Conservation (phyloP, 2,888 invertebrate species). For the Yponomeuta cagnagella region DNA sequence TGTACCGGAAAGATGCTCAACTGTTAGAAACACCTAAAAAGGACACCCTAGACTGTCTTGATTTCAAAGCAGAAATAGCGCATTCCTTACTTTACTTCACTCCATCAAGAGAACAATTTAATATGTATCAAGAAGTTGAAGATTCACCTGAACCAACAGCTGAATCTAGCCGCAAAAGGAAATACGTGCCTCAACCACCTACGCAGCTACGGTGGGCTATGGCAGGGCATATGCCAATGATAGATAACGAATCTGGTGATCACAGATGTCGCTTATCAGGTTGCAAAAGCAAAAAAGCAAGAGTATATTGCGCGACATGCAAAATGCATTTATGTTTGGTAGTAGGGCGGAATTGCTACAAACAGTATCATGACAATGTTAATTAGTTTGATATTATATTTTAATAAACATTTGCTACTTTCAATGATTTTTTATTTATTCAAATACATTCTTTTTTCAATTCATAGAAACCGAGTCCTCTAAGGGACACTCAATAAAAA, state of each 20-base stretch:
- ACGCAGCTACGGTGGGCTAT: neutral
- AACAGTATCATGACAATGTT: neutral
- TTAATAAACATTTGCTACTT: too few species aligned
- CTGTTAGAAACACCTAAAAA: slow-evolving; percentile 17
- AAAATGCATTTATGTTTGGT: slow-evolving; percentile 18
- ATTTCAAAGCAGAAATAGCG: slow-evolving; percentile 21
- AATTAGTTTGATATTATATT: too few species aligned
- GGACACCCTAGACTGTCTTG: slow-evolving; percentile 18
- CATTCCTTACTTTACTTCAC: slow-evolving; percentile 20
- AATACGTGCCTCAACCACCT: slow-evolving; percentile 4
- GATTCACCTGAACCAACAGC: neutral
- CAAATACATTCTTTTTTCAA: neutral
- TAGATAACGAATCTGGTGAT: slow-evolving; percentile 16
- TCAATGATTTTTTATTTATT: neutral
- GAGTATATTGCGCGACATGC: slow-evolving; percentile 18
- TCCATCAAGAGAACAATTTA: slow-evolving; percentile 18
- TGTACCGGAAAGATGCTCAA: slow-evolving; percentile 15
- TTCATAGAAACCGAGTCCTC: neutral
- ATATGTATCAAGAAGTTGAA: slow-evolving; percentile 12
- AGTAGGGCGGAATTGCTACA: slow-evolving; percentile 17
- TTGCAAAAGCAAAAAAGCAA: slow-evolving; percentile 19
- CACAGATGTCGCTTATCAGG: slow-evolving; percentile 19
- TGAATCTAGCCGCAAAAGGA: slow-evolving; percentile 1
- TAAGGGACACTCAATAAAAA: too few species aligned
- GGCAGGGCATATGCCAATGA: slow-evolving; percentile 18